Base-by-base conservation (phyloP, 2,797 vertebrate species). In the Sternotherus odoratus region DNA sequence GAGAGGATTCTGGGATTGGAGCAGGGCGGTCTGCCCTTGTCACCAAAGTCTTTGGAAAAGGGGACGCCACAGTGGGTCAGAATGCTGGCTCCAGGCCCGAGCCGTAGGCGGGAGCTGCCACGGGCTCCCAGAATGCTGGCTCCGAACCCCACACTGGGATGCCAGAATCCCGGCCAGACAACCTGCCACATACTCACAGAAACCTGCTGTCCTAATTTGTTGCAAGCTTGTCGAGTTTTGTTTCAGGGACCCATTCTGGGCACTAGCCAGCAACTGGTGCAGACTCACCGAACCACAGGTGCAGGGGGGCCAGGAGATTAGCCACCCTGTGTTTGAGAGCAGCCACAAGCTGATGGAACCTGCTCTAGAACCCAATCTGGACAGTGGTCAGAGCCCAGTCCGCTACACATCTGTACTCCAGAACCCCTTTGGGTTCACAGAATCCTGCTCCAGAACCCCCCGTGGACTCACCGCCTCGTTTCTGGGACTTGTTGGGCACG, bases 191-290 rank as follows among this genome's bases (percentile, higher is more conserved):
- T 36, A 94, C 95, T 93, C 90, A 86, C 88, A 86, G 87, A 95
- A 96, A 96, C 87, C 96, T 95, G 96, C 91, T 97, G 92, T 81
- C 66, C 79, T 95, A 87, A 95, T 92, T 87, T 83, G 88, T 91
- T 83, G 89, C 79, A 94, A 94, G 93, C 83, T 92, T 90, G 72
- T 96, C 9, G 4, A 81, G 94, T 81, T 95, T 91, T 84, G 43
- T 90, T 95, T 79, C 95, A 95, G 93, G 94, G 95, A 90, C 9
- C 54, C 72, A 79, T 69, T 86, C 87, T 83, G 63, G 94, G 83
- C 79, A 89, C 77, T 54, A 91, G 83, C 1, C 26, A 96, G 91
- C 75, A 83, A 23, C 5, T 21, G 17, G 74, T 87, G 75, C 63
- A 87, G 21, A 4, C 94, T 77, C 50, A 48, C 56, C 91, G 91